phyloP scores from a whole-genome alignment of 2,113 vertebrate species.

The Microtus ochrogaster region DNA sequence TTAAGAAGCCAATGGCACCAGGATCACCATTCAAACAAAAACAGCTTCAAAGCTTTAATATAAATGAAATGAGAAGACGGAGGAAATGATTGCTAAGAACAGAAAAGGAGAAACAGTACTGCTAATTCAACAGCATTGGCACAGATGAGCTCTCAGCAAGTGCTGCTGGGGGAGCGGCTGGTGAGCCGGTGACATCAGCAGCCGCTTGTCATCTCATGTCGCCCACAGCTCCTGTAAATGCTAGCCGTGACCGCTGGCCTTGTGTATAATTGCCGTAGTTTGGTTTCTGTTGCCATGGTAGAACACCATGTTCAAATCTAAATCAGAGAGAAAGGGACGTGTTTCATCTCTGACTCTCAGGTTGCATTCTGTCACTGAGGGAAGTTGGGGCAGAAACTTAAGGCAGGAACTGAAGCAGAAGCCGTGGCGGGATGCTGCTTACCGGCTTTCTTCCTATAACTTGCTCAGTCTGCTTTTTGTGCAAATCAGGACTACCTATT shows the following conservation, averaged over 20 bases:
- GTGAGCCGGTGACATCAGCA: not conserved
- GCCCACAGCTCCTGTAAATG: not conserved
- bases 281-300: not conserved
- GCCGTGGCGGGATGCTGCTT: not conserved
- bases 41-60: slow-evolving; percentile 38
- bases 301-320: not conserved
- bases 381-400: not conserved
- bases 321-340: not conserved
- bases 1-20: not conserved
- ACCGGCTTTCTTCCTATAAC: not conserved
- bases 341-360: not conserved
- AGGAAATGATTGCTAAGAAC: slow-evolving; percentile 46
- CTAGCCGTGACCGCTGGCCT: not conserved
- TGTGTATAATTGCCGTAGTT: not conserved
- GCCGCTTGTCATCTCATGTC: not conserved
- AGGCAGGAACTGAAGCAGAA: not conserved
- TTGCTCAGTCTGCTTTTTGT: not conserved
- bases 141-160: not conserved
- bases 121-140: not conserved
- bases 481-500: not conserved
- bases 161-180: not conserved
- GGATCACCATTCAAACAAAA: slow-evolving; percentile 20
- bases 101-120: not conserved
- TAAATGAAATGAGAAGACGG: slow-evolving; percentile 50
- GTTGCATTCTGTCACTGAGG: not conserved